A percentile compares a stretch with the other conserved stretches of the same genome.
phyloP scores from a whole-genome alignment of 2,888 invertebrate species.

The Andrena bicolor region DNA sequence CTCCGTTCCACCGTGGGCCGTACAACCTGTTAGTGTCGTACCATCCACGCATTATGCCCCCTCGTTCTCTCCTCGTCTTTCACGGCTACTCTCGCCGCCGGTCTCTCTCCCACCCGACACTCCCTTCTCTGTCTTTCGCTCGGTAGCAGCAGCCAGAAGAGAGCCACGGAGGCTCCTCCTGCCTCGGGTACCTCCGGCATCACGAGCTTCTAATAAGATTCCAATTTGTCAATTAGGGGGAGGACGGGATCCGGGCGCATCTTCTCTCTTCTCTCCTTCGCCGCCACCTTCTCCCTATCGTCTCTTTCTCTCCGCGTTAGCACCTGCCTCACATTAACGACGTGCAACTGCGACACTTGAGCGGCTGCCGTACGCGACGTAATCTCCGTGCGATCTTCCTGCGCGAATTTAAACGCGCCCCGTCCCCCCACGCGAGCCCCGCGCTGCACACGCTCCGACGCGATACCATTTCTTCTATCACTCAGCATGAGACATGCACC shows the following conservation, averaged over 20 bases:
- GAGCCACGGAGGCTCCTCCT: slow-evolving; percentile 60
- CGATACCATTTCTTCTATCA: neutral
- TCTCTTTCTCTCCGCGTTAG: slow-evolving; percentile 64
- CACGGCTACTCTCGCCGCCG: slow-evolving; percentile 69
- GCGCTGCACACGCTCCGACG: neutral
- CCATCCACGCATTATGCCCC: slow-evolving; percentile 80
- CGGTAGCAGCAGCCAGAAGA: slow-evolving; percentile 26
- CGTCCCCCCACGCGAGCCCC: neutral
- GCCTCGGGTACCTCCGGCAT: slow-evolving; percentile 68
- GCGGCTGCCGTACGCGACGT: slow-evolving; percentile 58
- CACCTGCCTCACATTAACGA: slow-evolving; percentile 68
- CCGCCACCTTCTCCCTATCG: slow-evolving; percentile 57
- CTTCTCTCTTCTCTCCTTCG: slow-evolving; percentile 64
- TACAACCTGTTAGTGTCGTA: slow-evolving; percentile 84
- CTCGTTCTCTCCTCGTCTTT: slow-evolving; percentile 77
- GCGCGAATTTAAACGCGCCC: slow-evolving; percentile 50
- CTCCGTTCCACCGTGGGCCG: slow-evolving; percentile 72
- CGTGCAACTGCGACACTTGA: slow-evolving; percentile 67
- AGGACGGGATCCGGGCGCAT: slow-evolving; percentile 79
- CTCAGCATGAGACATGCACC: neutral
- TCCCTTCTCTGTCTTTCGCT: slow-evolving; percentile 52
- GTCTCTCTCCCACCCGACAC: slow-evolving; percentile 52
- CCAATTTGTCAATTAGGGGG: slow-evolving; percentile 90
- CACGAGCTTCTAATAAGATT: slow-evolving; percentile 87
- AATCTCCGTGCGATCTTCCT: slow-evolving; percentile 59